phyloP scores from a whole-genome alignment of 2,888 invertebrate species.

The Congeria kusceri region DNA sequence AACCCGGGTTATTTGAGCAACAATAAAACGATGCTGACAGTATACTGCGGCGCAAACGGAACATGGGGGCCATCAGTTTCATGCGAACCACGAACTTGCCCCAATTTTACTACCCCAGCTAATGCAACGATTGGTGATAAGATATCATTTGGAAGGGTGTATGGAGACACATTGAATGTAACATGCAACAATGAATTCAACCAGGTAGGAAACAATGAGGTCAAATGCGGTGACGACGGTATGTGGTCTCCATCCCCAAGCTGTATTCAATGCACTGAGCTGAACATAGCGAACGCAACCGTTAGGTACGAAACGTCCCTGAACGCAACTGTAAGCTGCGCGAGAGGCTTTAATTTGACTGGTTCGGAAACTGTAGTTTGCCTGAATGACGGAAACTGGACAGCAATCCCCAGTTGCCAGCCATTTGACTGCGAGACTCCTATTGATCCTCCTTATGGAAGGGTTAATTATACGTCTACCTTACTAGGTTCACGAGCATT shows the following conservation, averaged over 20 bases:
- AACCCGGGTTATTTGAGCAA: too few relatives aligned
- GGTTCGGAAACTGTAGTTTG: conserved; percentile 3
- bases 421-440: conserved; percentile 3
- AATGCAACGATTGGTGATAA: not conserved
- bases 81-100: not conserved
- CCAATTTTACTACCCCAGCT: not conserved
- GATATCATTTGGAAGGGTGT: not conserved
- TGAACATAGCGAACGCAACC: too few relatives aligned
- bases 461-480: too few relatives aligned
- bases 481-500: too few relatives aligned
- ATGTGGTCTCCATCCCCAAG: too few relatives aligned
- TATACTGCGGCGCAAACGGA: not conserved
- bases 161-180: conserved; percentile 10
- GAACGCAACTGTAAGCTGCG: too few relatives aligned
- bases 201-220: not conserved
- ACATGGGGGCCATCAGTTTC: not conserved
- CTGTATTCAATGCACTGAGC: too few relatives aligned
- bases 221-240: too few relatives aligned
- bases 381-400: conserved; percentile 14
- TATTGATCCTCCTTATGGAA: not conserved
- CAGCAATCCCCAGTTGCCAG: not conserved
- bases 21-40: too few relatives aligned
- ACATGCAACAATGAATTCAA: conserved; percentile 12
- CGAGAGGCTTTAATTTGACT: not conserved
- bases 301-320: too few relatives aligned